Conservation (phyloP, 2,888 invertebrate species). For the Neoitamus cyanurus region DNA sequence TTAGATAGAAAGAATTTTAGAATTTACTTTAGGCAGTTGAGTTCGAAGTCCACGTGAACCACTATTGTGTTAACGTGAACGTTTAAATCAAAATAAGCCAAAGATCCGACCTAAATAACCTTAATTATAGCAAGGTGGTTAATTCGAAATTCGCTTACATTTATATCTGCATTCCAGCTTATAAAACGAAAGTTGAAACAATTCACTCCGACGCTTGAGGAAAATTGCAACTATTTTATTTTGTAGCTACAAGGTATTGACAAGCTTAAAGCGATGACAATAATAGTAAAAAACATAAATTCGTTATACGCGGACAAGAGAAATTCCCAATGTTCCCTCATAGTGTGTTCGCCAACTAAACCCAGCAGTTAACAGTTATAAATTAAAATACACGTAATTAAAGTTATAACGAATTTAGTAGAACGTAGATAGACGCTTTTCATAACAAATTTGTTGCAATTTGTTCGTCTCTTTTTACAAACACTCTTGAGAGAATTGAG, state of each 20-base stretch:
- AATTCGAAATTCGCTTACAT: not conserved
- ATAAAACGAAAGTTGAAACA: not conserved
- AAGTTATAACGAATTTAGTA: conserved; percentile 25
- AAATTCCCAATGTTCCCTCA: not conserved
- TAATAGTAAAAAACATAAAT: conserved; percentile 17
- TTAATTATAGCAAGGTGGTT: not conserved
- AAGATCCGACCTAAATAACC: not conserved
- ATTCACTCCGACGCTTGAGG: not conserved
- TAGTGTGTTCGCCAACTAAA: not conserved
- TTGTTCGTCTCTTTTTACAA: not conserved
- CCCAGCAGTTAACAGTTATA: conserved; percentile 21
- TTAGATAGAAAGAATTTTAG: conserved; percentile 27
- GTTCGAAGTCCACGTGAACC: not conserved
- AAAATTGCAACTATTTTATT: not conserved
- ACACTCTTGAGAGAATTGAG: not conserved
- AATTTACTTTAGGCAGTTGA: conserved; percentile 13
- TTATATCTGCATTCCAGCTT: not conserved
- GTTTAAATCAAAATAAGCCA: not conserved
- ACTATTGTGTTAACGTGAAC: not conserved
- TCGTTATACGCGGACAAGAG: not conserved
- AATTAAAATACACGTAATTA: conserved; percentile 25
- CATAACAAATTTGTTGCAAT: not conserved
- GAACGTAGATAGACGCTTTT: conserved; percentile 26
- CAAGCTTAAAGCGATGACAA: conserved; percentile 38
- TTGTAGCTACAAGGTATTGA: not conserved